phyloP scores from a whole-genome alignment of 2,113 vertebrate species.

The Eubucco bourcierii region DNA sequence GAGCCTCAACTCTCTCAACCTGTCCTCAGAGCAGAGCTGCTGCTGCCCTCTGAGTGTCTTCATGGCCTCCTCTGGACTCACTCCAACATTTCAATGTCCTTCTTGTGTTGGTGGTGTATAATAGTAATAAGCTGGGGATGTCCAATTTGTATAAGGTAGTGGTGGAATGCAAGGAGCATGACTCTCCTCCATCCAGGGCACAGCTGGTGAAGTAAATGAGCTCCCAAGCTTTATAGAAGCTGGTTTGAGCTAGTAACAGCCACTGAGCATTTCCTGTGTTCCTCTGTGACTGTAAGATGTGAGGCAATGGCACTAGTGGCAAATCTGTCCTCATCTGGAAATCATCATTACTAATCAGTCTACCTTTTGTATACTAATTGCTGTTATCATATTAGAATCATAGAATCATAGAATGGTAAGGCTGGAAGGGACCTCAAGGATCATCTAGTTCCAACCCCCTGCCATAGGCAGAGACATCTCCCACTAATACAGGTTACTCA shows the following conservation, averaged over 20 bases:
- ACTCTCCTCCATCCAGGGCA: neutral
- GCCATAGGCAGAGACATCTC: too few relatives aligned
- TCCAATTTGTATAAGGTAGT: accelerated
- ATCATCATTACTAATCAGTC: neutral
- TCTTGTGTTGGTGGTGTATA: too few relatives aligned
- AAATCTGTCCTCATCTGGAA: neutral
- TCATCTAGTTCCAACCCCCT: too few relatives aligned
- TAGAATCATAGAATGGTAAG: too few relatives aligned
- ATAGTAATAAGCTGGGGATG: too few relatives aligned
- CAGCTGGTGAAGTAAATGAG: neutral
- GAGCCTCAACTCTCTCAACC: too few relatives aligned
- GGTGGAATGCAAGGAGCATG: neutral
- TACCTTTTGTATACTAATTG: neutral
- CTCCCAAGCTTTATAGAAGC: neutral
- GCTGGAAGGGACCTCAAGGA: too few relatives aligned
- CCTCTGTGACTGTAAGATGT: neutral
- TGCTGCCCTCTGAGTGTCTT: too few relatives aligned
- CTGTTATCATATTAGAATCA: neutral
- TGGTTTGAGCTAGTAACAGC: neutral
- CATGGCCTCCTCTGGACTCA: too few relatives aligned
- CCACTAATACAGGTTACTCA: too few relatives aligned
- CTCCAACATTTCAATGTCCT: too few relatives aligned
- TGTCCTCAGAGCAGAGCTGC: too few relatives aligned
- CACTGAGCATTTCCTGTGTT: neutral
- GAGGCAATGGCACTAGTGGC: neutral